phyloP scores from a whole-genome alignment of 2,113 vertebrate genomes.

The Symphodus melops region DNA sequence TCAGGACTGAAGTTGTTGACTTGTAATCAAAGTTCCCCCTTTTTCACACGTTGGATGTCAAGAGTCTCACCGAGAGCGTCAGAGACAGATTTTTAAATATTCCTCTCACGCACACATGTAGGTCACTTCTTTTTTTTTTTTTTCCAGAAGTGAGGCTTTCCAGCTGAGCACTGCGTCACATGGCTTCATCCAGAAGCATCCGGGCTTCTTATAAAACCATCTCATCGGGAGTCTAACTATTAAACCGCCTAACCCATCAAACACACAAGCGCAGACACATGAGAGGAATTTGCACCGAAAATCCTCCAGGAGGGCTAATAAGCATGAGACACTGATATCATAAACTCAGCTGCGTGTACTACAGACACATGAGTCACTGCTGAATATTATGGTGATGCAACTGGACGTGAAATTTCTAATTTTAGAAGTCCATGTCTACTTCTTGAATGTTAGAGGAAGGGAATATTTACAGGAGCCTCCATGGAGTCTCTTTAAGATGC shows the following conservation, averaged over 20 bases:
- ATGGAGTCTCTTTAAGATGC: not conserved
- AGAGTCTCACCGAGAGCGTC: conserved; percentile 40
- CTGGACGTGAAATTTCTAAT: conserved; percentile 28
- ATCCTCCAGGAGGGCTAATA: conserved; percentile 24
- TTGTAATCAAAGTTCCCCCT: conserved; percentile 65
- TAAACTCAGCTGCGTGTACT: not conserved
- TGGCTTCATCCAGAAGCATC: conserved; percentile 23
- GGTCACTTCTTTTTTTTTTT: too few relatives aligned
- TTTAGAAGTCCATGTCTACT: conserved; percentile 13
- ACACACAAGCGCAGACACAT: conserved; percentile 11
- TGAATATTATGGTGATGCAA: conserved; percentile 22
- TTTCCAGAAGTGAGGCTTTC: conserved; percentile 52
- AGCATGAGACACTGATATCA: conserved; percentile 11
- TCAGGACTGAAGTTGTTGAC: conserved; percentile 69
- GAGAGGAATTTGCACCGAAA: conserved; percentile 8
- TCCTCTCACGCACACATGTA: conserved; percentile 28
- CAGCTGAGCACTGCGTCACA: conserved; percentile 44
- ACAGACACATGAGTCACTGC: conserved; percentile 14
- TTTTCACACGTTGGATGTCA: conserved; percentile 56
- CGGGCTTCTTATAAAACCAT: conserved; percentile 30
- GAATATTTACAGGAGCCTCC: conserved; percentile 8
- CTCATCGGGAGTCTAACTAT: conserved; percentile 34
- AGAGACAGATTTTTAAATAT: conserved; percentile 49
- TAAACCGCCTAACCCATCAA: conserved; percentile 17
- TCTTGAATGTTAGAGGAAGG: not conserved